Percentiles rank a stretch among this genome's conserved stretches.
phyloP scores from a whole-genome alignment of 2,888 invertebrate species.

The Fissipunctia ypsillon region DNA sequence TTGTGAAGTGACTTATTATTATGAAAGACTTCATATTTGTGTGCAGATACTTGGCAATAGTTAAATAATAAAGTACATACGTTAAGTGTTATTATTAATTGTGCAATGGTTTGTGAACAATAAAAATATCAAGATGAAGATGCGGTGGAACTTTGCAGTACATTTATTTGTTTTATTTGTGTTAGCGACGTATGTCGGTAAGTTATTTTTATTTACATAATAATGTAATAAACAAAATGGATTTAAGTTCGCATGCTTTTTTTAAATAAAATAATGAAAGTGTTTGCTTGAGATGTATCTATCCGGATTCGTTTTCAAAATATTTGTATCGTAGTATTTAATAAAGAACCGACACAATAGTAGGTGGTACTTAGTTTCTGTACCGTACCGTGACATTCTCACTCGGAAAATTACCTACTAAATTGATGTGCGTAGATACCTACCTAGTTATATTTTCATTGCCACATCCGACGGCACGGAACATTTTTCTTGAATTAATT shows the following conservation, averaged over 20 bases:
- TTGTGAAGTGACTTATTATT: conserved; percentile 59
- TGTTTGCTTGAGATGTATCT: neutral
- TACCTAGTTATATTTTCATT: neutral
- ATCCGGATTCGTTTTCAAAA: neutral
- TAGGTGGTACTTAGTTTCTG: neutral
- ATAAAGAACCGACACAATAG: neutral
- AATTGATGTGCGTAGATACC: neutral
- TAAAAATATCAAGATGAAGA: conserved; percentile 79
- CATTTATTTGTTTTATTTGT: conserved; percentile 78
- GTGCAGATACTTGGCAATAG: conserved; percentile 35
- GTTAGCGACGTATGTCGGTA: conserved; percentile 77
- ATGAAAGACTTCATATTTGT: conserved; percentile 41
- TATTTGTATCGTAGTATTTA: neutral
- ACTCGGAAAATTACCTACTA: conserved; percentile 13
- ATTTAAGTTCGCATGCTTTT: neutral
- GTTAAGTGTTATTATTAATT: conserved; percentile 65
- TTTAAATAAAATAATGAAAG: neutral
- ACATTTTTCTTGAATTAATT: neutral
- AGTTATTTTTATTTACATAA: conserved; percentile 68
- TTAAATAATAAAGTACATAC: conserved; percentile 33
- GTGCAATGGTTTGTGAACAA: conserved; percentile 74
- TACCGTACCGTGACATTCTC: conserved; percentile 28
- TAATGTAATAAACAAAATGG: too few species aligned
- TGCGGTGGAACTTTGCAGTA: conserved; percentile 78
- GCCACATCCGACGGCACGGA: neutral